phyloP scores from a whole-genome alignment of 2,797 vertebrate species.

The Garrulus glandarius region DNA sequence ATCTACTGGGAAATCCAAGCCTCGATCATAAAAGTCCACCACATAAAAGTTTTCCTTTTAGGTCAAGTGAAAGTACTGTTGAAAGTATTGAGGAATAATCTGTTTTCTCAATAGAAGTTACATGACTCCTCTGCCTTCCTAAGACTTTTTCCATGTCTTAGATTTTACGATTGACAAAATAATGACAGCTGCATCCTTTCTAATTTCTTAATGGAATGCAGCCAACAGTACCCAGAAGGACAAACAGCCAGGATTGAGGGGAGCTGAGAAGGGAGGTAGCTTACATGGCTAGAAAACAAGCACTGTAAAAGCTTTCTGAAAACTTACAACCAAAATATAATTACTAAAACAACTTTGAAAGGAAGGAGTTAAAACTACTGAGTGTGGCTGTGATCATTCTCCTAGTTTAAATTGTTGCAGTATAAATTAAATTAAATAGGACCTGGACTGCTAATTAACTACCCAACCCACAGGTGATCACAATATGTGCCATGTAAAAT shows the following conservation, averaged over 20 bases:
- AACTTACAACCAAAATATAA: conserved; percentile 43
- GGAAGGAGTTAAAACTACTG: conserved; percentile 18
- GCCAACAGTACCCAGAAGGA: neutral
- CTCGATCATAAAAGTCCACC: neutral
- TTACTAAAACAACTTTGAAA: conserved; percentile 64
- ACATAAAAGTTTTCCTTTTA: neutral
- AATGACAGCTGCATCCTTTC: conserved; percentile 12
- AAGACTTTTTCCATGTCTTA: neutral
- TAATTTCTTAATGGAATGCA: conserved; percentile 25
- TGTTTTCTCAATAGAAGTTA: neutral
- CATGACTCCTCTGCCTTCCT: neutral
- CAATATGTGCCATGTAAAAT: conserved; percentile 36
- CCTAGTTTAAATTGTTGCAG: conserved; percentile 56
- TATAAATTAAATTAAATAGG: conserved; percentile 66
- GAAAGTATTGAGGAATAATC: neutral
- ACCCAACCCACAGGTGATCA: conserved; percentile 72
- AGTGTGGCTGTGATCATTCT: conserved; percentile 13
- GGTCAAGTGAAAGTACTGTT: neutral
- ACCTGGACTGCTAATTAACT: conserved; percentile 69
- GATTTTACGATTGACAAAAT: conserved; percentile 12
- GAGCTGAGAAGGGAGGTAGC: neutral
- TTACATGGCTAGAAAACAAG: neutral
- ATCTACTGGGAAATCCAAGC: neutral
- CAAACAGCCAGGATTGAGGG: neutral
- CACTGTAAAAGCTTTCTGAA: conserved; percentile 25